A percentile compares a stretch with the other conserved stretches of the same genome.
phyloP scores from a whole-genome alignment of 2,113 vertebrate species.

The Cochlearius cochlearius region DNA sequence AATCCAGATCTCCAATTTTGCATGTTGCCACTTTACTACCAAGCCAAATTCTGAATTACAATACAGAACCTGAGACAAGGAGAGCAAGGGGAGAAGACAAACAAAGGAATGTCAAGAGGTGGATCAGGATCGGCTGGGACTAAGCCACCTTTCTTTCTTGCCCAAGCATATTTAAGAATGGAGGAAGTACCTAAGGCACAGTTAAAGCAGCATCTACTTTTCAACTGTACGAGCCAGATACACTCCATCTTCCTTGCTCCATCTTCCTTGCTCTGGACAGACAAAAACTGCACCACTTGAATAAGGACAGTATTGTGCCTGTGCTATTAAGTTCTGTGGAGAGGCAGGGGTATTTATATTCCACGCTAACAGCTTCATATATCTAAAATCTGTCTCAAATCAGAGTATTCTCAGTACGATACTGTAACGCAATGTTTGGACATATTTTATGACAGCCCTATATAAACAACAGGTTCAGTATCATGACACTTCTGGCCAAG shows the following conservation, averaged over 20 bases:
- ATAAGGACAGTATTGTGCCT: not conserved
- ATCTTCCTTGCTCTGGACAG: not conserved
- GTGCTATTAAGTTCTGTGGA: not conserved
- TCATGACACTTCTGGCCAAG: not conserved
- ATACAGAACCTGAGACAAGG: not conserved
- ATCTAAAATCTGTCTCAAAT: not conserved
- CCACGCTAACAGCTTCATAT: not conserved
- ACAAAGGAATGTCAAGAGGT: not conserved
- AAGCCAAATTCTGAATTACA: not conserved
- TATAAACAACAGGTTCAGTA: not conserved
- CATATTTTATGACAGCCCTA: not conserved
- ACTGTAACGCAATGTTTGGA: rapidly evolving
- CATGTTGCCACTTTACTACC: not conserved
- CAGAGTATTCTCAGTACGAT: not conserved
- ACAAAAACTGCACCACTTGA: not conserved
- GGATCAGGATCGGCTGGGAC: not conserved
- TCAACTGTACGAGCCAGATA: not conserved
- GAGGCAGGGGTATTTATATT: not conserved
- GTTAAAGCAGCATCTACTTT: not conserved
- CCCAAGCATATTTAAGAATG: not conserved
- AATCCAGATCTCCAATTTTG: not conserved
- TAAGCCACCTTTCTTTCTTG: not conserved
- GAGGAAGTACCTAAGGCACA: not conserved
- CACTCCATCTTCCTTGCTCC: not conserved
- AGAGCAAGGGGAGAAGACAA: not conserved